Conservation (phyloP, 2,888 invertebrate species). For the Clivina fossor region DNA sequence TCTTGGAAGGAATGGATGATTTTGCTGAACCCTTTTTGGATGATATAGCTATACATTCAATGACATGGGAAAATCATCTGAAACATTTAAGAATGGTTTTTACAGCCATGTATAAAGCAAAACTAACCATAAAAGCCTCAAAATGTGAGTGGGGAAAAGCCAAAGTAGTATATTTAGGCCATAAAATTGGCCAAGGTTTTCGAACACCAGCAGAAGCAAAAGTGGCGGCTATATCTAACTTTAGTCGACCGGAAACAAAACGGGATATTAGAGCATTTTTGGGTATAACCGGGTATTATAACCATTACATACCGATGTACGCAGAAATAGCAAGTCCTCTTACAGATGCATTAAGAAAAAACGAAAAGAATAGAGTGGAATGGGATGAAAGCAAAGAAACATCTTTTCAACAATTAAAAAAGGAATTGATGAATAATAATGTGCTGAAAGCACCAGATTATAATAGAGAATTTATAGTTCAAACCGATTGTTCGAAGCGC, state of each 20-base stretch:
- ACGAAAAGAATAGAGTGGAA: background rate
- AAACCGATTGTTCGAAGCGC: slow-evolving; percentile 1
- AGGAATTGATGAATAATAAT: slow-evolving; percentile 1
- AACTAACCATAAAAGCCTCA: slow-evolving; percentile 8
- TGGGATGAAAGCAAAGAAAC: slow-evolving; percentile 6
- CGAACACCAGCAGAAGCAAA: slow-evolving; percentile 12
- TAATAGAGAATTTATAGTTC: slow-evolving; percentile 2
- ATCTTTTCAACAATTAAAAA: slow-evolving; percentile 2
- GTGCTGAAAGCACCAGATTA: slow-evolving; percentile 4
- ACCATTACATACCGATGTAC: slow-evolving; percentile 8
- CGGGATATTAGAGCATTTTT: slow-evolving; percentile 8
- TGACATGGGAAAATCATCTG: slow-evolving; percentile 7
- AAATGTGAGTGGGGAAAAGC: slow-evolving; percentile 12
- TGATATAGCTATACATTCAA: slow-evolving; percentile 9
- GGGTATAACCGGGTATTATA: slow-evolving; percentile 12
- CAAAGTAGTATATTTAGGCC: slow-evolving; percentile 5
- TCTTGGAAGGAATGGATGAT: background rate
- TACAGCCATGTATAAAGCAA: slow-evolving; percentile 1
- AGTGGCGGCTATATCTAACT: slow-evolving; percentile 1
- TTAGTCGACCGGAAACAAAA: slow-evolving; percentile 6
- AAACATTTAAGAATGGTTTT: slow-evolving; percentile 5
- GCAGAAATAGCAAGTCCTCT: slow-evolving; percentile 11
- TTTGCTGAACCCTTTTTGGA: slow-evolving; percentile 13
- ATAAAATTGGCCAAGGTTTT: slow-evolving; percentile 11
- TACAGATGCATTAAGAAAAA: slow-evolving; percentile 9